Conservation (phyloP, 2,797 vertebrate species). For the Sylvilagus floridanus region DNA sequence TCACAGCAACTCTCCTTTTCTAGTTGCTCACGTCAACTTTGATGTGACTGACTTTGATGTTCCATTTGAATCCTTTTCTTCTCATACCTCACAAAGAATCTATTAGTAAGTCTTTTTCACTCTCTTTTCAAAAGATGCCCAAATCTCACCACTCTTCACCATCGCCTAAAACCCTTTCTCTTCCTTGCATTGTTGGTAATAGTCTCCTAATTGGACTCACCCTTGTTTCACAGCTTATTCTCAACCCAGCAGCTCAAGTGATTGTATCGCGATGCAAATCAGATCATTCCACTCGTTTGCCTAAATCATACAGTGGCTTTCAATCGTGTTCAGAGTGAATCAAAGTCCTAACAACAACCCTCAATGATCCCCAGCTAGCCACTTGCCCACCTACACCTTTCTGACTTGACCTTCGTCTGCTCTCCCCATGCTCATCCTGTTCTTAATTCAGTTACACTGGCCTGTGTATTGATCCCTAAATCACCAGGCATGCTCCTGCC, state of each 20-base stretch:
- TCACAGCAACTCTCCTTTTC: not conserved
- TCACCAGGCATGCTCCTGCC: not conserved
- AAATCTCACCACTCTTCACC: not conserved
- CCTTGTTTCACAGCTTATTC: not conserved
- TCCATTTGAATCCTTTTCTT: not conserved
- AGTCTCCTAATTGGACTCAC: not conserved
- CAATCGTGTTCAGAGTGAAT: constrained; percentile 8
- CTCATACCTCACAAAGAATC: constrained; percentile 15
- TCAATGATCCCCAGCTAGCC: not conserved
- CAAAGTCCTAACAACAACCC: not conserved
- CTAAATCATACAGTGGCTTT: not conserved
- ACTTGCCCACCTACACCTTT: not conserved
- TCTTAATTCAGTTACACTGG: not conserved
- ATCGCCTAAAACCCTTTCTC: not conserved
- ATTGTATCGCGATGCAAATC: not conserved
- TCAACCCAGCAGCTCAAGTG: not conserved
- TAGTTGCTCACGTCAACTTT: not conserved
- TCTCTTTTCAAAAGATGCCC: constrained; percentile 7
- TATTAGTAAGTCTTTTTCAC: constrained; percentile 9
- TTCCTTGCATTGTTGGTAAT: not conserved
- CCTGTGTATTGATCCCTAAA: not conserved
- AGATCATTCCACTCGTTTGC: not conserved
- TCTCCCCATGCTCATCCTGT: not conserved
- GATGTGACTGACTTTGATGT: not conserved
- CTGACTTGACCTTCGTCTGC: constrained; percentile 1